Evolutionary conservation across 2,797 vertebrate species (phyloP), one percentile per base, ranked within the genome.

Genomic region (Tragopan temminckii): DNA sequence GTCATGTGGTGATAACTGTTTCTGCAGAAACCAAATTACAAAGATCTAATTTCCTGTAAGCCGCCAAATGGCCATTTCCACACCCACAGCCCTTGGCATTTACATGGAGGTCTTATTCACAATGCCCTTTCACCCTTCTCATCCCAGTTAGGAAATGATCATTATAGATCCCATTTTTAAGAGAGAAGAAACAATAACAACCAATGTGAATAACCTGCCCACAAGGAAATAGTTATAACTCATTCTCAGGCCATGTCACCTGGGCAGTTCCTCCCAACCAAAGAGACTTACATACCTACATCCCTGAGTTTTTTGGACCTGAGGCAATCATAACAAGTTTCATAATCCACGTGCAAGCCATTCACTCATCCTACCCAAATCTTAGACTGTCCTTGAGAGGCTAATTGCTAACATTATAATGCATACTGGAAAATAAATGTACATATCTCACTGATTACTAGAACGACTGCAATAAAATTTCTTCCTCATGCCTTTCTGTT

Each of bases 401-500:
- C 15, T 72, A 35, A 15, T 64, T 69, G 63, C 53, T 93, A 72
- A 80, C 89, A 92, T 94, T 93, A 93, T 75, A 94, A 92, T 75
- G 55, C 55, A 87, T 42, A 35, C 15, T 70, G 74, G 40, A 63
- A 87, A 92, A 87, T 72, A 89, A 94, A 85, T 57, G 59, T 79
- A 80, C 62, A 85, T 42, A 93, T 92, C 43, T 21, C 89, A 83
- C 76, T 93, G 89, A 94, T 85, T 94, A 85, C 67, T 81, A n/a
- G 90, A 83, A 93, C 55, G 43, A 89, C 81, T 95, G 82, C 81
- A 95, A 83, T 92, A 55, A 85, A 96, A 95, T 95, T 80, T 33
- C 43, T 93, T 95, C 58, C 70, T 92, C 21, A 4, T 2, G 1
- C 85, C 76, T 89, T 92, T 89, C 88, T 11, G 1, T 46, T 15